A percentile compares a stretch with the other conserved stretches of the same genome.
These are phyloP conservation scores for Andrena chrysosceles DNA, from an alignment of 2,888 invertebrate genomes.

Conservation along the genomic window DNA sequence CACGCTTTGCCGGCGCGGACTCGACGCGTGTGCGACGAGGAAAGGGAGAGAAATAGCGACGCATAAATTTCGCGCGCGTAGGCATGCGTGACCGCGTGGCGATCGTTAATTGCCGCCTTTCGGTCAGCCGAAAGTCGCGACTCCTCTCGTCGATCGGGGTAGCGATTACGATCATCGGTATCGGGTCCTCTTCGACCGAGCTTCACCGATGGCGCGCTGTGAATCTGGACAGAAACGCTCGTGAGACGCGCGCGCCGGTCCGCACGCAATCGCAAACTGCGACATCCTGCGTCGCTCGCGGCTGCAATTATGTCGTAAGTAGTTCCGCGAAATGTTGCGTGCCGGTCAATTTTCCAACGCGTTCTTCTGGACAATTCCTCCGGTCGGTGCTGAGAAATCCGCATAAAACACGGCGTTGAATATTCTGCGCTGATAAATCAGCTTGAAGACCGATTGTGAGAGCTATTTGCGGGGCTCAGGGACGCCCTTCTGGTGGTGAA, in stretches of 20 bases:
- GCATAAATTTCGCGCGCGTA: slow-evolving; percentile 80
- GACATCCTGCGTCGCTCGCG: slow-evolving; percentile 68
- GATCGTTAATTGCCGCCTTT: slow-evolving; percentile 79
- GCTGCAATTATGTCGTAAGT: slow-evolving; percentile 60
- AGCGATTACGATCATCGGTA: background rate
- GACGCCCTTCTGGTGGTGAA: background rate
- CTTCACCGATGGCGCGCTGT: background rate
- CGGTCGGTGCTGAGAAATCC: slow-evolving; percentile 17
- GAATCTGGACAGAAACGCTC: slow-evolving; percentile 7
- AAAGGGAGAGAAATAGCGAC: slow-evolving; percentile 71
- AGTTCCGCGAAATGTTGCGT: slow-evolving; percentile 71
- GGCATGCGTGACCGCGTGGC: slow-evolving; percentile 78
- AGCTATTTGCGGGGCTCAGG: background rate
- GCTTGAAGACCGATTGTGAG: background rate
- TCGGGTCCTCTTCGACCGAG: background rate
- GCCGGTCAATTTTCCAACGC: slow-evolving; percentile 61
- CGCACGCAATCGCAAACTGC: slow-evolving; percentile 70
- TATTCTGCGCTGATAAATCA: slow-evolving; percentile 28
- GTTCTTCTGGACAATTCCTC: slow-evolving; percentile 31
- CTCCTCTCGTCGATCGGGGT: background rate
- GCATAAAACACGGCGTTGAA: slow-evolving; percentile 29
- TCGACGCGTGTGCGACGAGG: slow-evolving; percentile 51
- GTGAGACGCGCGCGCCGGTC: slow-evolving; percentile 13
- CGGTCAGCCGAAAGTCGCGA: slow-evolving; percentile 39
- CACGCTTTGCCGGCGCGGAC: slow-evolving; percentile 59